phyloP scores from a whole-genome alignment of 2,113 vertebrate species.

The Spea bombifrons region DNA sequence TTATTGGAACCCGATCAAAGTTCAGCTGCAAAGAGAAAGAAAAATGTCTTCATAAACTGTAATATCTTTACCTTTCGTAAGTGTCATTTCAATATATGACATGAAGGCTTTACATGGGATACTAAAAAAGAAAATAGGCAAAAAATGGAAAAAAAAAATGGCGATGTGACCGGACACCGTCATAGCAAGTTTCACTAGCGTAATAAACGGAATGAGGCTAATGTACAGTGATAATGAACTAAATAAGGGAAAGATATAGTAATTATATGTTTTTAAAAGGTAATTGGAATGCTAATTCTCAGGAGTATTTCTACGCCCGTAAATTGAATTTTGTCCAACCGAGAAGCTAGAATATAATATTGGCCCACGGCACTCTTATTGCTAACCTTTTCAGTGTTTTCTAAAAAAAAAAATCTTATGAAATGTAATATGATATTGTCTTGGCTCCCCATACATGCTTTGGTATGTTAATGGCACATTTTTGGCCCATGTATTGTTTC shows the following conservation, averaged over 20 bases:
- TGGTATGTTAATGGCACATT: no score
- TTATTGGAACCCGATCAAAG: slow-evolving; percentile 21
- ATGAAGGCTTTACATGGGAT: slow-evolving; percentile 22
- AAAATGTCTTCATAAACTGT: slow-evolving; percentile 40
- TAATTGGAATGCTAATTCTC: no score
- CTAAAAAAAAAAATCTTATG: no score
- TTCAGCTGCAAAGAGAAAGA: slow-evolving; percentile 24
- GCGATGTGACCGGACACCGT: not conserved
- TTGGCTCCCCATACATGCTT: no score
- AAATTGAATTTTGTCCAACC: no score
- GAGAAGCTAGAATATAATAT: no score
- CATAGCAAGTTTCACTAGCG: slow-evolving; percentile 19
- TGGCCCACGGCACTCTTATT: no score
- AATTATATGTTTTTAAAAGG: no score
- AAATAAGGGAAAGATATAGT: slow-evolving; percentile 4
- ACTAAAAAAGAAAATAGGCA: slow-evolving; percentile 1
- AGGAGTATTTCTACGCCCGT: no score
- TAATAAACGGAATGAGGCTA: slow-evolving; percentile 11
- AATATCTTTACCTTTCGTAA: slow-evolving; percentile 23
- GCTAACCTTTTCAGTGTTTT: no score
- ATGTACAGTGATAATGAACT: slow-evolving; percentile 18
- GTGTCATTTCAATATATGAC: slow-evolving; percentile 35
- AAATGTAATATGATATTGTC: no score
- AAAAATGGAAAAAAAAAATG: not conserved
- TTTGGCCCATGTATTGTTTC: no score